These are phyloP conservation scores for Drosophila leonis DNA, from an alignment of 2,888 invertebrate species.

Conservation along the genomic window DNA sequence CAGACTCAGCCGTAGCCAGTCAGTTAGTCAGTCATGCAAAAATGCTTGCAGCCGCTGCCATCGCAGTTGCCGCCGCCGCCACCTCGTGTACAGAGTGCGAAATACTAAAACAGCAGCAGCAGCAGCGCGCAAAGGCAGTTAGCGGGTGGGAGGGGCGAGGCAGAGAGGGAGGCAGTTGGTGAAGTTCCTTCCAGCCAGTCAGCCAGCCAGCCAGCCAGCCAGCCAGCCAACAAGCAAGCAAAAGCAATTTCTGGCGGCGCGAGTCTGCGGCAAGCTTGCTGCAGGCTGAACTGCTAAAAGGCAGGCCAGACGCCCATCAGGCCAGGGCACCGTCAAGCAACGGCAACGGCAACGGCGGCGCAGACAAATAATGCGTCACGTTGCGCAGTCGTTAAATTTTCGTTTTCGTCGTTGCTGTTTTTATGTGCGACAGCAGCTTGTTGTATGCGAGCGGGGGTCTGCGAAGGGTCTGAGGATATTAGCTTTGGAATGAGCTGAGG, in stretches of 20 bases:
- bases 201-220: conserved; percentile 31
- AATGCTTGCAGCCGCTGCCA: conserved; percentile 59
- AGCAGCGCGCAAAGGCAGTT: conserved; percentile 37
- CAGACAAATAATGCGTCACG: conserved; percentile 79
- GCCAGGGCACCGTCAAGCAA: conserved; percentile 30
- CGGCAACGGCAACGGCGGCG: conserved; percentile 37
- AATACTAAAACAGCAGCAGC: conserved; percentile 73
- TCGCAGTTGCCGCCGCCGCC: conserved; percentile 30
- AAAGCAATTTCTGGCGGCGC: conserved; percentile 79
- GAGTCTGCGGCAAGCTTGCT: conserved; percentile 69
- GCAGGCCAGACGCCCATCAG: conserved; percentile 64
- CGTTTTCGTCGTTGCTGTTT: conserved; percentile 76
- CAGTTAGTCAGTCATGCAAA: conserved; percentile 74
- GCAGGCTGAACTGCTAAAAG: conserved; percentile 62
- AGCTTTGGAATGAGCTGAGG: conserved; percentile 43
- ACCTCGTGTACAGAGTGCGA: conserved; percentile 73
- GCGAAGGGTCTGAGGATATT: conserved; percentile 16
- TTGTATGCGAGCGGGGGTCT: conserved; percentile 16
- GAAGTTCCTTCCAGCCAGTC: conserved; percentile 62
- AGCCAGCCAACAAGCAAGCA: conserved; percentile 50
- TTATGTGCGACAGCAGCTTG: conserved; percentile 67
- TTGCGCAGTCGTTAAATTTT: conserved; percentile 79
- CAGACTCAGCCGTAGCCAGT: conserved; percentile 65
- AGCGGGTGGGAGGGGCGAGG: conserved; percentile 21
- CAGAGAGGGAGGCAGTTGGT: conserved; percentile 29